A percentile compares a stretch with the other conserved stretches of the same genome.
Evolutionary conservation across 2,797 vertebrate species (phyloP).

Genomic region (Cyclura pinguis): DNA sequence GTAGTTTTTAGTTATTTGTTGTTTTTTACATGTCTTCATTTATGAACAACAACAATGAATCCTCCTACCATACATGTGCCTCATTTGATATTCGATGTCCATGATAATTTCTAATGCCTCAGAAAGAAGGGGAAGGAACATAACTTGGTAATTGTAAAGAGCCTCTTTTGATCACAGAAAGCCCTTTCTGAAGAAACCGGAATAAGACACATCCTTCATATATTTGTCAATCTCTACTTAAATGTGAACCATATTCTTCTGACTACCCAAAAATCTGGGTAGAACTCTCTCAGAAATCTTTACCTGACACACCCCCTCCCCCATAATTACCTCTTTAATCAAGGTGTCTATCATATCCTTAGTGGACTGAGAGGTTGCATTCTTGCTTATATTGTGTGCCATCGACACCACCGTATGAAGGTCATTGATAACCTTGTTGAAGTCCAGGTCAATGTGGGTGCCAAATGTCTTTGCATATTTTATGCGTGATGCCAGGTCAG

Average conservation of each 20-base stretch:
- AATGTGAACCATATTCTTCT: not conserved
- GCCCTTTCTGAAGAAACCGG: not conserved
- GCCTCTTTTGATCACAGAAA: not conserved
- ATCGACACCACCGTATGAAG: not conserved
- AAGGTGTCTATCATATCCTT: not conserved
- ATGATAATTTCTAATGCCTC: not conserved
- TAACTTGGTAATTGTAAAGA: not conserved
- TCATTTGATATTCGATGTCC: not conserved
- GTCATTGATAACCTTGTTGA: not conserved
- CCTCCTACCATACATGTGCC: not conserved
- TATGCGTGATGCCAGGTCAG: not conserved
- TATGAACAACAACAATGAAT: no score
- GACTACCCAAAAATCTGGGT: not conserved
- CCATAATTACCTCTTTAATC: conserved; percentile 6
- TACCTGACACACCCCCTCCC: not conserved
- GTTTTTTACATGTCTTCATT: no score
- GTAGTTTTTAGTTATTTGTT: no score
- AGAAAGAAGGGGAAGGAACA: not conserved
- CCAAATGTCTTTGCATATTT: not conserved
- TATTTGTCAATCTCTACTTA: not conserved
- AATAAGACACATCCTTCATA: not conserved
- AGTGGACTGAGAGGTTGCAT: not conserved
- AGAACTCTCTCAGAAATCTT: not conserved
- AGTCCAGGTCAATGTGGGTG: not conserved
- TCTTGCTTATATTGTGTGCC: not conserved